These are phyloP conservation scores for Mionectes olivaceus DNA, from an alignment of 2,797 vertebrate genomes.

Conservation along the genomic window DNA sequence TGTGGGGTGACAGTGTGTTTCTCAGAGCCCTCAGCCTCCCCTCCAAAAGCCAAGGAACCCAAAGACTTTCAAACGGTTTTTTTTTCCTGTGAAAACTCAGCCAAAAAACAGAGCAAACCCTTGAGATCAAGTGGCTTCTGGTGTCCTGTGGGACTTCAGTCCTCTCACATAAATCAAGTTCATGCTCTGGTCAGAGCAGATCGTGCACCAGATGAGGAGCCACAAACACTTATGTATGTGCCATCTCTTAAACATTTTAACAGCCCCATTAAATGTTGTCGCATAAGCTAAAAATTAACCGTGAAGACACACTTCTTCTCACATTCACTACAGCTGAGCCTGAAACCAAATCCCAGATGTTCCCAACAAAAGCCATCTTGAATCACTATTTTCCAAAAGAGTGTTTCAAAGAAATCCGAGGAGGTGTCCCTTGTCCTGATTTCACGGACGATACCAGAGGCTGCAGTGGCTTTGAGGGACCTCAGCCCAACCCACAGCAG, in stretches of 20 bases:
- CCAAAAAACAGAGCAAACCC: neutral
- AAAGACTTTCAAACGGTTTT: rapidly evolving
- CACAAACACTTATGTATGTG: neutral
- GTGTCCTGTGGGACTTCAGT: neutral
- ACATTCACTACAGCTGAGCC: neutral
- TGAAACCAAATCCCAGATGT: constrained; percentile 3
- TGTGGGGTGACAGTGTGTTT: neutral
- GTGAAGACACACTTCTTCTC: neutral
- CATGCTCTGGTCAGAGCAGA: constrained; percentile 33
- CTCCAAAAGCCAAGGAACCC: neutral
- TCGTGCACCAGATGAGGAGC: neutral
- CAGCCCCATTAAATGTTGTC: neutral
- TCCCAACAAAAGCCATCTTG: neutral
- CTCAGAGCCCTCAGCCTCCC: neutral
- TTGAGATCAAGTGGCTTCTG: neutral
- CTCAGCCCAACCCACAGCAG: neutral
- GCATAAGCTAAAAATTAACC: neutral
- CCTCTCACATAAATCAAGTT: constrained; percentile 35
- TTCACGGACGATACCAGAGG: neutral
- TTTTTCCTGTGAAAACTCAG: neutral
- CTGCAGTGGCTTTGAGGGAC: neutral
- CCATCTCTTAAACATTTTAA: neutral
- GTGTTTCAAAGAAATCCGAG: neutral
- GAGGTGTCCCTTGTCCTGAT: neutral
- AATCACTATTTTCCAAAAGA: neutral